Base-by-base conservation (phyloP, 2,888 invertebrate species). In the Cordilura impudica region DNA sequence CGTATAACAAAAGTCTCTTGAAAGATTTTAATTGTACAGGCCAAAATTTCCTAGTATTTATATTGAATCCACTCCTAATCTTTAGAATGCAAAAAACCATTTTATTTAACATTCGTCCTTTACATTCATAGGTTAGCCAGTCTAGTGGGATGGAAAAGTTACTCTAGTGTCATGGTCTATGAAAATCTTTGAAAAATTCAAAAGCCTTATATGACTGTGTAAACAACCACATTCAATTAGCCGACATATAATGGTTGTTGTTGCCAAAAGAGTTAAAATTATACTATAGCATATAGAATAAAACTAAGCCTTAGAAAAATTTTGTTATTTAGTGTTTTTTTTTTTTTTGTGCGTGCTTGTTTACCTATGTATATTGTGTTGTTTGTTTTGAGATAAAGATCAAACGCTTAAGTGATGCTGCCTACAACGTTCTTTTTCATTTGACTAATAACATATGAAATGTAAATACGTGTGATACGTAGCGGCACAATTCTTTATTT, bases 181-280 rank as follows among this genome's bases (percentile, higher is more conserved):
- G 56, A n/a, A 63, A 75, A 69, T 75, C 69, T 49, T 54, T 4
- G 10, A 16, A 74, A n/a, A n/a, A 31, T 31, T 2, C 6, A 10
- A 31, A 31, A 7, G 5, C 31, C 3, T 26, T 10, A 31, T 31
- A 7, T 31, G 4, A 8, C n/a, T 39, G 35, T 56, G 61, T 67
- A 63, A 54, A 61, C 54, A 69, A 61, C 54, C 19, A 69, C 61
- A 69, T 63, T 69, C n/a, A 63, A 56, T 70, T 69, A 70, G 69
- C 69, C 74, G 75, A 61, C 56, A 53, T 61, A 61, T 69, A n/a
- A 67, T 67, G 58, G 60, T 49, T 67, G 16, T 29, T 8, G n/a
- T 23, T 6, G 23, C 6, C 19, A 21, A 49, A 69, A 54, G 67
- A 67, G 67, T 67, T 74, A 47, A 54, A 43, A 75, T 70, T 69